Base-by-base conservation (phyloP, 2,888 invertebrate species). In the Sympetrum striolatum region DNA sequence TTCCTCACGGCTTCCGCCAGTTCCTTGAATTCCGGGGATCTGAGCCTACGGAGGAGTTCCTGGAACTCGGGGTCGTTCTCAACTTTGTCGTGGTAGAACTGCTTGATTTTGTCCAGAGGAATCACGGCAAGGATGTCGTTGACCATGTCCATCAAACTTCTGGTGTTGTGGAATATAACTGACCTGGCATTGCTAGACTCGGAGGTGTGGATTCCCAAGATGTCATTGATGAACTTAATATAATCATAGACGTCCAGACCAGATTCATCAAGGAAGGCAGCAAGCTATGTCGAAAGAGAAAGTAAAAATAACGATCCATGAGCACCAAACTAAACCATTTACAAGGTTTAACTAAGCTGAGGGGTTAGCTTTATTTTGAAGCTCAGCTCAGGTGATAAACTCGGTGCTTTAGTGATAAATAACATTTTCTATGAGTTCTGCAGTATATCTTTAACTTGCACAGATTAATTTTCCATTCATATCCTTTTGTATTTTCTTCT, bases 71-170 rank as follows among this genome's bases (percentile, higher is more conserved):
- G 44, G 0, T 93, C 93, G 5, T 90, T 92, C 2, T 91, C 35
- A 37, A 93, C 81, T 91, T 93, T 94, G 6, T 93, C 86, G 0
- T 92, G 0, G 90, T 92, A 93, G 31, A 93, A 91, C 14, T 91
- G 92, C 90, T 92, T 91, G 60, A 93, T 91, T n/a, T 93, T 91
- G 0, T 93, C 91, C 0, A 92, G 2, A 0, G 93, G 93, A 3
- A 93, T 91, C 0, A 92, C 8, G 0, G 91, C 92, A 53, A 91
- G 91, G 48, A 93, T 90, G 8, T 93, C 93, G 0, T 92, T 86
- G 58, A 93, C n/a, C 31, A 93, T 90, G 10, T 92, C 93, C 82
- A 82, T 82, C 31, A 82, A 53, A n/a, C 82, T 53, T 48, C 82
- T 82, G 58, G 25, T 25, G 82, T 14, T 44, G 35, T n/a, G 60